Base-by-base conservation (phyloP, 2,113 vertebrate genomes). In the Megaptera novaeangliae region DNA sequence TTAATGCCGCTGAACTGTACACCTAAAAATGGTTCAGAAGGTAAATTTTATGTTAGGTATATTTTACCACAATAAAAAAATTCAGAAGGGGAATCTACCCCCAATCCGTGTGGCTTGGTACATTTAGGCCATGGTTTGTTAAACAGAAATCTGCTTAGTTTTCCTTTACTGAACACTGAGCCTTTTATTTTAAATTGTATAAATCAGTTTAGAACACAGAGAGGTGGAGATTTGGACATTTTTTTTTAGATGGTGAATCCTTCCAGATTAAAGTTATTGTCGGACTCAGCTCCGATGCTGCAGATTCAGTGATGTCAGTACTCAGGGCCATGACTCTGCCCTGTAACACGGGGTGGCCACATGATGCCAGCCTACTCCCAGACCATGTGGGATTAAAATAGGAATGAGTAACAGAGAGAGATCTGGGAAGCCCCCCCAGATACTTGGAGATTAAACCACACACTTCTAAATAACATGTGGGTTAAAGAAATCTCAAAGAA, bases 101-200 rank as follows among this genome's bases (percentile, higher is more conserved):
- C 75, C 61, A 88, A 82, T 36, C 68, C 25, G 41, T 78, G 66
- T 31, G 39, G 90, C 91, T 12, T n/a, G 66, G 2, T 11, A 0
- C 68, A 80, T 34, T 66, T 34, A 55, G 57, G 21, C 23, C 59
- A 14, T 82, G 64, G 82, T 10, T 72, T 71, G 2, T 64, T 68
- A 61, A 61, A 66, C 49, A 89, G n/a, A 77, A 61, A 52, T 69
- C 49, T 55, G n/a, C 52, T 72, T 82, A 36, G 66, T 21, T 69
- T 72, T 57, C 75, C 31, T 89, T 89, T 63, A 85, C 34, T 71
- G 41, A 71, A 78, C 52, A 84, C 41, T 68, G 61, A 93, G 20
- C 49, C 75, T n/a, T 75, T 63, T 27, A 31, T 39, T 78, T 89
- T 89, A 36, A 68, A 80, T 61, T 82, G 46, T 13, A 61, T 44